These are phyloP conservation scores for Drosophila borborema DNA, from an alignment of 2,888 invertebrate species.

Conservation along the genomic window DNA sequence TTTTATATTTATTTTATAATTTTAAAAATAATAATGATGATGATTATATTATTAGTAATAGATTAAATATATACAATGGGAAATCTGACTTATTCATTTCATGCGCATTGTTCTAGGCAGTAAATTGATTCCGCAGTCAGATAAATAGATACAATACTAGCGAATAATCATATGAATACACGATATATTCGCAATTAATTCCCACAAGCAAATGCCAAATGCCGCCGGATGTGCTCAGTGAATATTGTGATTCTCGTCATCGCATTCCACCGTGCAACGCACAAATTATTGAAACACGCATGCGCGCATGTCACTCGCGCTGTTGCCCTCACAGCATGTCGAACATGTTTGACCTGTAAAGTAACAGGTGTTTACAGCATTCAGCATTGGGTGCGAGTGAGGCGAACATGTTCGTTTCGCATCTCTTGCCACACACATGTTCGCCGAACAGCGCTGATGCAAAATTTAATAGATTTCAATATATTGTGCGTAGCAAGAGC, in stretches of 20 bases:
- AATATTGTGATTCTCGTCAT: neutral
- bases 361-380: slow-evolving; percentile 58
- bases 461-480: slow-evolving; percentile 34
- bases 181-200: neutral
- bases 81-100: neutral
- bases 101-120: neutral
- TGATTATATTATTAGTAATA: neutral
- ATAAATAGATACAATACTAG: slow-evolving; percentile 6
- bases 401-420: slow-evolving; percentile 7
- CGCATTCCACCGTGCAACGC: slow-evolving; percentile 35
- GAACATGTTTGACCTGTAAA: slow-evolving; percentile 62
- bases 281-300: slow-evolving; percentile 46
- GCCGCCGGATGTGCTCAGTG: neutral
- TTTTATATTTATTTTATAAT: no score
- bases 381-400: neutral
- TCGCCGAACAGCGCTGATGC: slow-evolving; percentile 32
- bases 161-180: neutral
- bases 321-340: slow-evolving; percentile 29
- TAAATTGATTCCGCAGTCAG: neutral
- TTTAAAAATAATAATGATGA: neutral
- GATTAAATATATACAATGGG: neutral
- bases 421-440: no score
- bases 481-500: slow-evolving; percentile 25
- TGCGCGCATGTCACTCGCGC: slow-evolving; percentile 48
- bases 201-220: neutral